Evolutionary conservation across 2,797 vertebrate species (phyloP).

Genomic region (Ptychobarbus kaznakovi): DNA sequence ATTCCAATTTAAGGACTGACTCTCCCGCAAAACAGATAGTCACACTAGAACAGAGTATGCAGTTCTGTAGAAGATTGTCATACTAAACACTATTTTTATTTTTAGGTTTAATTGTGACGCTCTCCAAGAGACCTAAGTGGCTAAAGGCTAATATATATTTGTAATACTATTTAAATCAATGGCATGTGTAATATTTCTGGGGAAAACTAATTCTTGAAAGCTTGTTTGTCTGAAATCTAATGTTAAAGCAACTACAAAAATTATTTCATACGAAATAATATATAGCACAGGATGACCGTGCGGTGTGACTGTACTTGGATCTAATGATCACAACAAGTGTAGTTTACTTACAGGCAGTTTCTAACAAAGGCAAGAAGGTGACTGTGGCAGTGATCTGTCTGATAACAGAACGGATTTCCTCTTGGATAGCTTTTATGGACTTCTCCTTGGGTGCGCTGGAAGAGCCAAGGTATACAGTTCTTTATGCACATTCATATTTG

Average conservation of each 20-base stretch:
- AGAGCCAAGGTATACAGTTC: constrained; percentile 17
- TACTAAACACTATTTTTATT: neutral
- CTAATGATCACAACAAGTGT: neutral
- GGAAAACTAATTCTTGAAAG: neutral
- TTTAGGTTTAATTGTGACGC: neutral
- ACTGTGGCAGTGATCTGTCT: constrained; percentile 95
- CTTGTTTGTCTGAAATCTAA: neutral
- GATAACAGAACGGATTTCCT: constrained; percentile 95
- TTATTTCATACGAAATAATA: neutral
- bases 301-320: neutral
- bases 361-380: constrained; percentile 93
- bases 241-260: neutral
- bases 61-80: neutral
- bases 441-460: constrained; percentile 88
- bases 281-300: neutral
- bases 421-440: constrained; percentile 93
- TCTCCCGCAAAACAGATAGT: neutral
- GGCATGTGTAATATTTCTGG: neutral
- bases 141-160: neutral
- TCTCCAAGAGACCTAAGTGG: neutral
- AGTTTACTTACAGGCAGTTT: constrained; percentile 89
- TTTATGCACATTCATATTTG: neutral
- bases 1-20: neutral
- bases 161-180: neutral
- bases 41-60: neutral